These are phyloP conservation scores for Odocoileus hemionus DNA, from an alignment of 2,113 vertebrate species.

Conservation along the genomic window DNA sequence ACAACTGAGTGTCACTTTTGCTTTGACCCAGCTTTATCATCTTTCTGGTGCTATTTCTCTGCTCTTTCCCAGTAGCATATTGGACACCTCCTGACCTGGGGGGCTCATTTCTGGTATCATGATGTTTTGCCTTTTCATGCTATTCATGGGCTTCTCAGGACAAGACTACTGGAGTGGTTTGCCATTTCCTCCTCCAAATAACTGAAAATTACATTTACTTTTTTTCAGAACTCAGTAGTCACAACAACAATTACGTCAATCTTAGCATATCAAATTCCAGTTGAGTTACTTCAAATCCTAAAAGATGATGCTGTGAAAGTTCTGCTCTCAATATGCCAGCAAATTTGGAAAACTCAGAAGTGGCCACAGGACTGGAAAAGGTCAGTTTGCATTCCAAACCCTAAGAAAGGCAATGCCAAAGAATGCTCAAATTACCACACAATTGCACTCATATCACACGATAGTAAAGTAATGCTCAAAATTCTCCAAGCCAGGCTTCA, in stretches of 20 bases:
- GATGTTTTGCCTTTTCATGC: neutral
- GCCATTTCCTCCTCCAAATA: neutral
- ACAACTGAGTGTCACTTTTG: neutral
- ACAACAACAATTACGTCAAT: neutral
- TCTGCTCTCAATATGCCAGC: neutral
- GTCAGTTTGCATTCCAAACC: neutral
- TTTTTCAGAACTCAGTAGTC: neutral
- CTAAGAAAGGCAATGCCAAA: neutral
- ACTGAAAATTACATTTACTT: neutral
- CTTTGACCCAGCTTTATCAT: neutral
- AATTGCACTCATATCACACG: neutral
- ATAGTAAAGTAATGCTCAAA: neutral
- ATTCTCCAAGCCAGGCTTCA: neutral
- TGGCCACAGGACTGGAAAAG: neutral
- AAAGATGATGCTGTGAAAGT: neutral
- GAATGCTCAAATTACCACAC: neutral
- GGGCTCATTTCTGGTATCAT: neutral
- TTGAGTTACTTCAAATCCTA: neutral
- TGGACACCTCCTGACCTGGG: neutral
- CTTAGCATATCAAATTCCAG: neutral
- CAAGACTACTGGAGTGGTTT: neutral
- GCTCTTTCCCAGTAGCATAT: neutral
- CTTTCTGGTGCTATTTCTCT: neutral
- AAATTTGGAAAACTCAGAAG: neutral
- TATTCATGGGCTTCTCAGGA: neutral